Evolutionary conservation across 2,797 vertebrate species (phyloP), one percentile per base, ranked within the genome.

Genomic region (Pantherophis vulpinus): DNA sequence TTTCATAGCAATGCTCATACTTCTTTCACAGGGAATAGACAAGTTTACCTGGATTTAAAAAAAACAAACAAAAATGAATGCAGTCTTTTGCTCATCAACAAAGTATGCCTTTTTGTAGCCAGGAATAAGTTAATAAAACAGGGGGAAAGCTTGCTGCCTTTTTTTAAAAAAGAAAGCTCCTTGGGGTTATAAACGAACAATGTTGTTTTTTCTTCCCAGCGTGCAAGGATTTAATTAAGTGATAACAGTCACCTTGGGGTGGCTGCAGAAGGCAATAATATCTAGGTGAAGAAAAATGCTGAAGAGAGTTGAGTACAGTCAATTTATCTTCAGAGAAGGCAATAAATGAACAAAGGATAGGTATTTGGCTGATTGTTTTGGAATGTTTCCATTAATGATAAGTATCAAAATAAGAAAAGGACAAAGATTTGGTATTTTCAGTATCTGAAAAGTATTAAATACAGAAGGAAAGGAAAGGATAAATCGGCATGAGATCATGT

Each of bases 241-340:
- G 98, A 98, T 98, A 98, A 98, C 98, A 98, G 98, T 98, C 98
- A 98, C 98, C 98, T 98, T 98, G 98, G 97, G 98, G 98, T 98
- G 98, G 98, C 98, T 98, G 98, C 98, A 98, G 98, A 97, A 98
- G 98, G 98, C 98, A 98, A 98, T 98, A 98, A 98, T 98, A 98
- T 98, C 98, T 98, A 98, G 98, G 98, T 98, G 98, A 98, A 98
- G 98, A 98, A 98, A 98, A 98, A 98, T 97, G 98, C 98, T 97
- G 98, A 98, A 97, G 98, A 98, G 98, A 98, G 97, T 97, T 97
- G 98, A 97, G 98, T 98, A 98, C 97, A 98, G 98, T 98, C 97
- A 97, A 98, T 98, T 98, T 98, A 98, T 98, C 98, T 98, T 97
- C 96, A 97, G 97, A 98, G 97, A 97, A 98, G 97, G 97, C 98